Percentiles rank a stretch among this genome's conserved stretches.
Evolutionary conservation across 2,888 invertebrate species (phyloP).

Genomic region (Amitus sp.): DNA sequence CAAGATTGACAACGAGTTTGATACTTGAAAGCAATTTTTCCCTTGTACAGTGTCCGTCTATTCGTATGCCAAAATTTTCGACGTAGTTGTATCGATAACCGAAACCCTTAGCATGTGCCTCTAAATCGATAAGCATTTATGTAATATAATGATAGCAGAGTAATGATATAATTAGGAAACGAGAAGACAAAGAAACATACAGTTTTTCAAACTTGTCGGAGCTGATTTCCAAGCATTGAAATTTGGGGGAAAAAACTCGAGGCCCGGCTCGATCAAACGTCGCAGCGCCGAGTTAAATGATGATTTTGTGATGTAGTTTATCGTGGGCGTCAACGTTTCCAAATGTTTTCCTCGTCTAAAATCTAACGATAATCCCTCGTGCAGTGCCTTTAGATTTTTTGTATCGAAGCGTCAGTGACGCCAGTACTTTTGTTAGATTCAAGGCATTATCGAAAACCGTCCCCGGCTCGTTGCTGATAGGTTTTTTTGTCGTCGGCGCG

Average conservation of each 20-base stretch:
- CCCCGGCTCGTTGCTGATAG: conserved; percentile 15
- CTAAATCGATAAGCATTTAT: conserved; percentile 63
- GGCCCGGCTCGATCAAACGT: conserved; percentile 18
- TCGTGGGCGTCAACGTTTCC: conserved; percentile 43
- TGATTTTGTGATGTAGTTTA: conserved; percentile 56
- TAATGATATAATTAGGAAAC: conserved; percentile 40
- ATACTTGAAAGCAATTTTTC: conserved; percentile 20
- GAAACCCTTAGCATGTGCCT: conserved; percentile 65
- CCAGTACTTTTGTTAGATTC: conserved; percentile 23
- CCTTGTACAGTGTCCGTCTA: conserved; percentile 31
- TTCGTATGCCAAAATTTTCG: conserved; percentile 37
- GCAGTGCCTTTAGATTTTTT: conserved; percentile 61
- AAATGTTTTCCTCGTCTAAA: conserved; percentile 17
- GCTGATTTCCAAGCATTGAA: conserved; percentile 34
- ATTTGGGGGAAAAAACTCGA: conserved; percentile 44
- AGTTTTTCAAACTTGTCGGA: conserved; percentile 18
- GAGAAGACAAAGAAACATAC: conserved; percentile 22
- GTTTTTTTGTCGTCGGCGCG: conserved; percentile 12
- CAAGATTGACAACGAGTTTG: conserved; percentile 15
- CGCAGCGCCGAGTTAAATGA: conserved; percentile 48
- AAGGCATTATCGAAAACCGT: conserved; percentile 22
- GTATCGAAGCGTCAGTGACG: too few relatives aligned
- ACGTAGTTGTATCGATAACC: conserved; percentile 56
- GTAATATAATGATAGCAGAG: conserved; percentile 53
- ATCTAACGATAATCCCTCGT: conserved; percentile 44